phyloP scores from a whole-genome alignment of 2,113 vertebrate species.

The Silurus meridionalis region DNA sequence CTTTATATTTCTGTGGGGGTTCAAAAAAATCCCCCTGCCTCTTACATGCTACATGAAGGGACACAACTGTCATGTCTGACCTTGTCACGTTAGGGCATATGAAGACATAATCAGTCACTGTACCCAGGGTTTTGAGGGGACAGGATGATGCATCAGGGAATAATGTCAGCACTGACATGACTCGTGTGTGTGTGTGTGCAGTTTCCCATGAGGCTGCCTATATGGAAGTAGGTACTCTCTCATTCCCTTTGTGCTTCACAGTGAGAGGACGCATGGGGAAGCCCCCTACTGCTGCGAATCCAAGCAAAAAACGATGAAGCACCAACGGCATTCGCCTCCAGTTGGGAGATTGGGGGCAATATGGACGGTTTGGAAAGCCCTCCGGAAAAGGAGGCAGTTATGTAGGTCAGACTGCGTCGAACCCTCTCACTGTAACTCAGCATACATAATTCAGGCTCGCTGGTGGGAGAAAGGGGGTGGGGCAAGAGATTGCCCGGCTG shows the following conservation, averaged over 20 bases:
- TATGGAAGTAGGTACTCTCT: conserved; percentile 52
- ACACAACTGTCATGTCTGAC: conserved; percentile 56
- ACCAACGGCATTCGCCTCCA: conserved; percentile 60
- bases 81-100: conserved; percentile 40
- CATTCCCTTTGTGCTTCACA: conserved; percentile 57
- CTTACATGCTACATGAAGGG: conserved; percentile 27
- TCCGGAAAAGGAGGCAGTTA: conserved; percentile 64
- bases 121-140: conserved; percentile 36
- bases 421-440: conserved; percentile 66
- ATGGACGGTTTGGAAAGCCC: conserved; percentile 54
- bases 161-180: conserved; percentile 58
- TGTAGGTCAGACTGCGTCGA: conserved; percentile 73
- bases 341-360: conserved; percentile 63
- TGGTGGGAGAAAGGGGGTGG: conserved; percentile 59
- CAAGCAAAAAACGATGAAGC: conserved; percentile 56
- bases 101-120: conserved; percentile 39
- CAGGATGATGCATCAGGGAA: conserved; percentile 63
- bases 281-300: conserved; percentile 33
- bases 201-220: conserved; percentile 55
- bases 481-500: conserved; percentile 58
- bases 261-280: conserved; percentile 49
- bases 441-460: conserved; percentile 76
- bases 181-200: conserved; percentile 58
- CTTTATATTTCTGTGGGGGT: conserved; percentile 59
- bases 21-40: background rate